Conservation (phyloP, 2,113 vertebrate species). For the Pelecanus crispus region DNA sequence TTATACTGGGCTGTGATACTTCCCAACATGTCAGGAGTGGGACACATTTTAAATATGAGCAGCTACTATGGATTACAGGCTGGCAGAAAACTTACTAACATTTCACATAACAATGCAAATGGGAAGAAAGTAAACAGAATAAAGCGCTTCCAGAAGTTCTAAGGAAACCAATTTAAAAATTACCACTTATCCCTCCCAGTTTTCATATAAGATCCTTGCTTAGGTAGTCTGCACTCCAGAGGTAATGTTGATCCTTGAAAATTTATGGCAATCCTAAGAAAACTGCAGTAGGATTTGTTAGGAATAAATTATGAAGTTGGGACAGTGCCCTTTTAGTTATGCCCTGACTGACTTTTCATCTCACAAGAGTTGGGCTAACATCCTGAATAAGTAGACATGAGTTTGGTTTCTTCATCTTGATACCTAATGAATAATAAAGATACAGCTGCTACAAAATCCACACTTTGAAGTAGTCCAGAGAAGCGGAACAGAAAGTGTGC, state of each 20-base stretch:
- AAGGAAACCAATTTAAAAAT: background rate
- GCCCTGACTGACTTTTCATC: background rate
- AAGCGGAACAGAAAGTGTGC: background rate
- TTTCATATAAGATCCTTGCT: background rate
- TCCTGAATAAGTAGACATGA: background rate
- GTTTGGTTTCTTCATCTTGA: background rate
- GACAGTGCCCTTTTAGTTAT: background rate
- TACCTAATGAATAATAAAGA: background rate
- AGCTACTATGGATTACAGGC: conserved; percentile 17
- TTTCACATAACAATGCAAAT: conserved; percentile 34
- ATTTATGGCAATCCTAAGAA: conserved; percentile 26
- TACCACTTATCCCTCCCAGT: background rate
- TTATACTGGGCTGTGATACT: conserved; percentile 64
- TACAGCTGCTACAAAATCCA: background rate
- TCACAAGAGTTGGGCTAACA: background rate
- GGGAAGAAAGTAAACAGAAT: background rate
- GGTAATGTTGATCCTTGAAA: conserved; percentile 23
- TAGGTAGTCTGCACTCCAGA: background rate
- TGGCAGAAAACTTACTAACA: background rate
- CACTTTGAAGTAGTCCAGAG: background rate
- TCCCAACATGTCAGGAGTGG: conserved; percentile 35
- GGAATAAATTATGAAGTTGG: conserved; percentile 27
- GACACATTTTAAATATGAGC: conserved; percentile 46
- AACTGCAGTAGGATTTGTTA: conserved; percentile 26
- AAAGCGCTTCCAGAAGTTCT: background rate